phyloP scores from a whole-genome alignment of 2,797 vertebrate species.

The Hippocampus kuda region DNA sequence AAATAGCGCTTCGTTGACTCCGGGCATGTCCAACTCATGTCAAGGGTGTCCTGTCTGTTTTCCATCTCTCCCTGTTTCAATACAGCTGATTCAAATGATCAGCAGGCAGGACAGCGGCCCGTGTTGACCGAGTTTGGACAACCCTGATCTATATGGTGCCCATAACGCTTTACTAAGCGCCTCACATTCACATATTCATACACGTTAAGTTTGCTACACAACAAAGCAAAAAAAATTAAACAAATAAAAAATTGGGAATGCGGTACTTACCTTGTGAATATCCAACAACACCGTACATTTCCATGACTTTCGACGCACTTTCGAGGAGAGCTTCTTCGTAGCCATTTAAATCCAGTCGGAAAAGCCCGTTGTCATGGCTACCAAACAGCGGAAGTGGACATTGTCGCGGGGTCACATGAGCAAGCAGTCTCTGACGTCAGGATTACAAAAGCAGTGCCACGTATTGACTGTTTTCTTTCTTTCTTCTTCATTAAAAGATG shows the following conservation, averaged over 20 bases:
- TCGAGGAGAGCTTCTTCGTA: slow-evolving; percentile 19
- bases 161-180: too few species aligned
- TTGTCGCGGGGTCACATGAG: slow-evolving; percentile 58
- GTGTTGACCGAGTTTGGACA: too few species aligned
- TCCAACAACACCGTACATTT: slow-evolving; percentile 62
- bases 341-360: slow-evolving; percentile 41
- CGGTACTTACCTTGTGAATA: slow-evolving; percentile 57
- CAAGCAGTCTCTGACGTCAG: slow-evolving; percentile 1
- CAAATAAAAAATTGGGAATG: not conserved
- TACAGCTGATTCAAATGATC: too few species aligned
- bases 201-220: not conserved
- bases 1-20: too few species aligned
- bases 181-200: too few species aligned
- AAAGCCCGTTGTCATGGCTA: slow-evolving; percentile 58
- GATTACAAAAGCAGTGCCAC: not conserved
- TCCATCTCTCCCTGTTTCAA: too few species aligned
- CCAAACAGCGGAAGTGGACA: slow-evolving; percentile 41
- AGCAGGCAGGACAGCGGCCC: too few species aligned
- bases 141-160: too few species aligned
- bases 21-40: too few species aligned
- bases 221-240: not conserved
- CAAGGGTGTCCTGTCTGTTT: too few species aligned
- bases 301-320: slow-evolving; percentile 43
- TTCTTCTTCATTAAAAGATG: not conserved
- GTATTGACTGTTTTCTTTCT: not conserved